Conservation (phyloP, 1,140 invertebrate species). For the Polyergus mexicanus region DNA sequence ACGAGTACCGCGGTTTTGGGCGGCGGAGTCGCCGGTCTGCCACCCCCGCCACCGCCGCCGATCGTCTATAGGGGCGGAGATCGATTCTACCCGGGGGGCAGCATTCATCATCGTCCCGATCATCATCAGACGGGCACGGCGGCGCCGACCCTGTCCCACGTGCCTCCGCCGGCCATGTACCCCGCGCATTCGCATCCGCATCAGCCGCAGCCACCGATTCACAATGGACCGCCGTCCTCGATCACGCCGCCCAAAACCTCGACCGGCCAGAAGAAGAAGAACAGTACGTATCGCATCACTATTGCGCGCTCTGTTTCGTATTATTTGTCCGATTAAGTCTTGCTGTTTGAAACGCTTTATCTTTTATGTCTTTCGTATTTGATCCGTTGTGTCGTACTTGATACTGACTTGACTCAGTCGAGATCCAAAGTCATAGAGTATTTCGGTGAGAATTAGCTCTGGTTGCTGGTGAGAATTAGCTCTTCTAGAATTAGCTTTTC, state of each 20-base stretch:
- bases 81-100: slow-evolving; percentile 83
- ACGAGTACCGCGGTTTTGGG: slow-evolving; percentile 82
- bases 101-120: slow-evolving; percentile 83
- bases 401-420: not conserved
- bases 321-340: slow-evolving; percentile 32
- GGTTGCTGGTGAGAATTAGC: not conserved
- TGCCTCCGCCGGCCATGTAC: slow-evolving; percentile 86
- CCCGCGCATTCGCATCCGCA: slow-evolving; percentile 83
- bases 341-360: not conserved
- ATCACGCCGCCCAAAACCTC: slow-evolving; percentile 84
- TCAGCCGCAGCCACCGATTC: slow-evolving; percentile 81
- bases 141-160: slow-evolving; percentile 85
- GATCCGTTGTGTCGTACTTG: not conserved
- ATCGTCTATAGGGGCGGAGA: slow-evolving; percentile 84
- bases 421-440: slow-evolving; percentile 7
- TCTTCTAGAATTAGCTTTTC: not conserved
- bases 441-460: slow-evolving; percentile 5
- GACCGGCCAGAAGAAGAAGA: slow-evolving; percentile 86
- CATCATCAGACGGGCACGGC: slow-evolving; percentile 85
- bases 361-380: slow-evolving; percentile 5
- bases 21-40: slow-evolving; percentile 86
- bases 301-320: not conserved
- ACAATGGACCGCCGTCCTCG: slow-evolving; percentile 83
- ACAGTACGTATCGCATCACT: slow-evolving; percentile 82
- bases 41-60: slow-evolving; percentile 85